phyloP scores from a whole-genome alignment of 2,888 invertebrate species.

The Agelastica alni region DNA sequence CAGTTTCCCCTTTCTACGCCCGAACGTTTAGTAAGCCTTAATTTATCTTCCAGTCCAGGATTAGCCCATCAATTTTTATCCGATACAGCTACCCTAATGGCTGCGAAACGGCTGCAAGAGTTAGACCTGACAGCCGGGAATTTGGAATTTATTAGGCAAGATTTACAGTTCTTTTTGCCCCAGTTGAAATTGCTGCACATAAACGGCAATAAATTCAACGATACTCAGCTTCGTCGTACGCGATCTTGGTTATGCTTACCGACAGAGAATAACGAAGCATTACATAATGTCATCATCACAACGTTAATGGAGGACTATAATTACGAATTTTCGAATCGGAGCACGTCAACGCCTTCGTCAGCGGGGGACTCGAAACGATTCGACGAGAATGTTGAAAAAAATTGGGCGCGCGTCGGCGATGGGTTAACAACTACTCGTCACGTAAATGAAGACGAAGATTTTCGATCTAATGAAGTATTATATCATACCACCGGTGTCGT shows the following conservation, averaged over 20 bases:
- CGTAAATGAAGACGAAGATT: slow-evolving; percentile 36
- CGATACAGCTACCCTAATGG: slow-evolving; percentile 73
- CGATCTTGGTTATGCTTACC: slow-evolving; percentile 68
- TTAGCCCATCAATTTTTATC: slow-evolving; percentile 71
- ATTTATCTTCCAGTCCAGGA: slow-evolving; percentile 74
- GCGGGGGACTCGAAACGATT: neutral
- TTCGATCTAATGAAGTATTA: slow-evolving; percentile 30
- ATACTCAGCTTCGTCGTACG: slow-evolving; percentile 68
- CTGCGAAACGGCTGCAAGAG: slow-evolving; percentile 70
- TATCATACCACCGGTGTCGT: slow-evolving; percentile 25
- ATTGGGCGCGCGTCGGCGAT: neutral
- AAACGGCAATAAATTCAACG: slow-evolving; percentile 73
- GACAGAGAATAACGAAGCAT: neutral
- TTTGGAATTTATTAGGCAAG: slow-evolving; percentile 68
- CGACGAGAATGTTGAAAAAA: neutral
- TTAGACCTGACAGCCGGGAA: slow-evolving; percentile 69
- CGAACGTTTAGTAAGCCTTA: slow-evolving; percentile 72
- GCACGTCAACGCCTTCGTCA: neutral
- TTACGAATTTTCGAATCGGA: neutral
- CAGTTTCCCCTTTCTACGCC: slow-evolving; percentile 72
- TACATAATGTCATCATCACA: no score
- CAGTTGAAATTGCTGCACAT: slow-evolving; percentile 70
- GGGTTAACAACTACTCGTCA: slow-evolving; percentile 14
- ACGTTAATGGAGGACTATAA: no score
- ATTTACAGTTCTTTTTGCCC: slow-evolving; percentile 70